phyloP scores from a whole-genome alignment of 2,888 invertebrate genomes.

The Agelastica alni region DNA sequence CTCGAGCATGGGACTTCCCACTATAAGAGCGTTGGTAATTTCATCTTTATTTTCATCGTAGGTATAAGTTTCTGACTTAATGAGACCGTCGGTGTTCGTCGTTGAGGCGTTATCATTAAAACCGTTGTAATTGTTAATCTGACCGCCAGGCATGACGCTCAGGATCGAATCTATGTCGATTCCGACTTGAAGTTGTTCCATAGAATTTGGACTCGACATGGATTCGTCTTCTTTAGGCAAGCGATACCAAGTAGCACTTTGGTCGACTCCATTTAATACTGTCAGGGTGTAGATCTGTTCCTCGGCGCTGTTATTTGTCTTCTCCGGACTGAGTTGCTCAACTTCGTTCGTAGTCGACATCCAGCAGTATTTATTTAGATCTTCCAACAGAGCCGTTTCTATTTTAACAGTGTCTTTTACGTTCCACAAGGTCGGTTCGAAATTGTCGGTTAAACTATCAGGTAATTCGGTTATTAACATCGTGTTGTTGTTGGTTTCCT shows the following conservation, averaged over 20 bases:
- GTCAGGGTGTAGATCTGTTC: slow-evolving; percentile 85
- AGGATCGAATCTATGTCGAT: slow-evolving; percentile 81
- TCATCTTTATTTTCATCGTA: slow-evolving; percentile 73
- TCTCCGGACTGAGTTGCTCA: slow-evolving; percentile 48
- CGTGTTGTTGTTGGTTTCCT: slow-evolving; percentile 62
- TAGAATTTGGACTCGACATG: slow-evolving; percentile 64
- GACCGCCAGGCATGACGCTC: slow-evolving; percentile 69
- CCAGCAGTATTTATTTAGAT: slow-evolving; percentile 85
- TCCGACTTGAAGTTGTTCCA: slow-evolving; percentile 63
- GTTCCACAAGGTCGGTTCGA: slow-evolving; percentile 65
- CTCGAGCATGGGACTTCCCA: slow-evolving; percentile 64
- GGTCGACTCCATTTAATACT: slow-evolving; percentile 77
- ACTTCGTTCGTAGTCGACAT: slow-evolving; percentile 66
- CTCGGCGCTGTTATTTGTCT: slow-evolving; percentile 67
- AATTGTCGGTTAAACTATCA: slow-evolving; percentile 55
- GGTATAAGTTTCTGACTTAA: slow-evolving; percentile 73
- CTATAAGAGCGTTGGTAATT: slow-evolving; percentile 53
- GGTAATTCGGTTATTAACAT: slow-evolving; percentile 52
- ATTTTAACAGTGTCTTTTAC: slow-evolving; percentile 75
- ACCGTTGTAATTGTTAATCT: slow-evolving; percentile 65
- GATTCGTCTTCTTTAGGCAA: slow-evolving; percentile 69
- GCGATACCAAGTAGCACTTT: slow-evolving; percentile 57
- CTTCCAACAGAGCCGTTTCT: slow-evolving; percentile 78
- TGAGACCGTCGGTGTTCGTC: slow-evolving; percentile 64
- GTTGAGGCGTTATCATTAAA: slow-evolving; percentile 63